These are phyloP conservation scores for Peromyscus melanophrys DNA, from an alignment of 2,797 vertebrate genomes.

Conservation along the genomic window DNA sequence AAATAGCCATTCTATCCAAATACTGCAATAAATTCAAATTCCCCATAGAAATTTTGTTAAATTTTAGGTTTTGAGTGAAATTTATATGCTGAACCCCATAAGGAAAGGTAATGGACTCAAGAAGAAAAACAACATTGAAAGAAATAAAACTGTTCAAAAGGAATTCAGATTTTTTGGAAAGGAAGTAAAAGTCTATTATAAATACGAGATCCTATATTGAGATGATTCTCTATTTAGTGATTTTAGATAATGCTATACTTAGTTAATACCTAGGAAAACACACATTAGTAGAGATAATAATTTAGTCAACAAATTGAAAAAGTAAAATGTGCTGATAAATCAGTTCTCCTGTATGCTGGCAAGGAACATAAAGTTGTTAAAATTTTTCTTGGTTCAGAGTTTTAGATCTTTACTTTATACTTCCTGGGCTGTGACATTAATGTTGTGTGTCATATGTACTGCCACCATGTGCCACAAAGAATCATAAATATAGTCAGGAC, in stretches of 20 bases:
- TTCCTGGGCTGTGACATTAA: not conserved
- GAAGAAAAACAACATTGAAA: not conserved
- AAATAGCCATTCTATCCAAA: not conserved
- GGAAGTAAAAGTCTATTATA: not conserved
- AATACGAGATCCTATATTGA: not conserved
- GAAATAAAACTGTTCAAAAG: not conserved
- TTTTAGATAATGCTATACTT: not conserved
- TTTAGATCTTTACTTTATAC: not conserved
- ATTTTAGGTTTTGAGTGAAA: not conserved
- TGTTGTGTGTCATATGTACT: accelerated
- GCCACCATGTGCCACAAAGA: not conserved
- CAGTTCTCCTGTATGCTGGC: not conserved
- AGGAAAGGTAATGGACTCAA: not conserved
- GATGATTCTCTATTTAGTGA: not conserved
- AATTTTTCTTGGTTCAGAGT: not conserved
- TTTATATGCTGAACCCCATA: not conserved
- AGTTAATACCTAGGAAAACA: not conserved
- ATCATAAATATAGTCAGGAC: not conserved
- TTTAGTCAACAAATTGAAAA: not conserved
- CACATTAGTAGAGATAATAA: not conserved
- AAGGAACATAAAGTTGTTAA: not conserved
- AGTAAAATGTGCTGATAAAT: not conserved
- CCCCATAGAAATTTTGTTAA: not conserved
- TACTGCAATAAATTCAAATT: not conserved
- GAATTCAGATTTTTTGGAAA: not conserved